Evolutionary conservation across 2,113 vertebrate species (phyloP).

Genomic region (Colossoma macropomum): DNA sequence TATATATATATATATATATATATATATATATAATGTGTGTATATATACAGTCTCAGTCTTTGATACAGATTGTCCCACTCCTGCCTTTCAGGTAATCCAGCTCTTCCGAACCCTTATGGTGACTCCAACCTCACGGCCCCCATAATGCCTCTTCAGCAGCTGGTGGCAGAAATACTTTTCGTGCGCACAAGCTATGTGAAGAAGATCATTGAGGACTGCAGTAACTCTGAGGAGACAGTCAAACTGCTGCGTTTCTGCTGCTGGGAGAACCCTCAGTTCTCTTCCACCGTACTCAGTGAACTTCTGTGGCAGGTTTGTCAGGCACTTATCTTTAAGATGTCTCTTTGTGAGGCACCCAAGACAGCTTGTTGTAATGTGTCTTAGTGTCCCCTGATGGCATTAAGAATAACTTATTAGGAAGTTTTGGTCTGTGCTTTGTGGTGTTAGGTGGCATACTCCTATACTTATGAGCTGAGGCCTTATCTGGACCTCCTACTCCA

Average conservation of each 20-base stretch:
- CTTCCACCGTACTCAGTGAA: slow-evolving; percentile 97
- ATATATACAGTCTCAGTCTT: no score
- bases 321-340: no score
- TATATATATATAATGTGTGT: no score
- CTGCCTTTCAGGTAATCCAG: slow-evolving; percentile 87
- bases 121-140: slow-evolving; percentile 92
- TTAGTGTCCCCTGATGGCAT: neutral
- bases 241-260: slow-evolving; percentile 98
- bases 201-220: slow-evolving; percentile 99
- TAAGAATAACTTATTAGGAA: neutral
- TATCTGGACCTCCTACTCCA: slow-evolving; percentile 97
- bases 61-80: no score
- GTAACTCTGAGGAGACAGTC: slow-evolving; percentile 97
- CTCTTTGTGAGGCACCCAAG: neutral
- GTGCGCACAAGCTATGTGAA: slow-evolving; percentile 98
- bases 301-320: slow-evolving; percentile 95
- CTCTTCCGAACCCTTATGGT: slow-evolving; percentile 93
- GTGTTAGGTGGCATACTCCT: slow-evolving; percentile 95
- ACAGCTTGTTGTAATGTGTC: no score
- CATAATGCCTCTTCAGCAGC: slow-evolving; percentile 96
- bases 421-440: neutral
- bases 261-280: slow-evolving; percentile 99
- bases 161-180: slow-evolving; percentile 95
- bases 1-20: no score
- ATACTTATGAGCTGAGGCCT: slow-evolving; percentile 96